Evolutionary conservation across 2,888 invertebrate species (phyloP), one percentile per base, ranked within the genome.

Genomic region (Meghimatium bilineatum): DNA sequence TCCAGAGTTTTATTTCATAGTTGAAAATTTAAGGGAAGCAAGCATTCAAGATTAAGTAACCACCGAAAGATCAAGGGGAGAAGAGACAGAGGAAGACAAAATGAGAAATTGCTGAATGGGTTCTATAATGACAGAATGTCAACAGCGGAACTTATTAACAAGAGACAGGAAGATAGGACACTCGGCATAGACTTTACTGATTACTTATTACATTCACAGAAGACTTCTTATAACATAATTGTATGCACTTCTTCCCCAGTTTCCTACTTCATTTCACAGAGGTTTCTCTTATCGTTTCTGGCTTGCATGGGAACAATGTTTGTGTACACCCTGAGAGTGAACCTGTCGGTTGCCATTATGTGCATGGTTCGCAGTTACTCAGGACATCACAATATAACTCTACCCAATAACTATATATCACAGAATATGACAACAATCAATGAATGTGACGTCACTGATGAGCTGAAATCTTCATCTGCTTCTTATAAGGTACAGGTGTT

Each of bases 331-430:
- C 56, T 72, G 49, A 49, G 85, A 34, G 83, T 83, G 20, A 85
- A 85, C 63, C 44, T 85, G 1, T 83, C 82, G 1, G 85, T 85
- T 60, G 85, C 85, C 60, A 75, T 85, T 60, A 69, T 85, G 23
- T 85, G 85, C 56, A 85, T 85, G 85, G 80, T 85, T 12, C 80
- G 85, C 34, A 66, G 29, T 32, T 63, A 75, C 66, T 60, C 60
- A 20, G 52, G 29, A 12, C 6, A 14, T 8, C 23, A 20, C 2
- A 80, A 80, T 36, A 5, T 14, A 26, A 71, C 80, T 3, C 36
- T 71, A 8, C 12, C 23, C 12, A 71, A 52, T 32, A 36, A 49
- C 3, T 49, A 23, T 44, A 36, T 34, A 38, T 12, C 17, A 34
- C 17, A 10, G 20, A 67, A 79, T 32, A 12, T 44, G 44, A 34